Evolutionary conservation across 2,888 invertebrate species (phyloP).

Genomic region (Theodoxus fluviatilis): DNA sequence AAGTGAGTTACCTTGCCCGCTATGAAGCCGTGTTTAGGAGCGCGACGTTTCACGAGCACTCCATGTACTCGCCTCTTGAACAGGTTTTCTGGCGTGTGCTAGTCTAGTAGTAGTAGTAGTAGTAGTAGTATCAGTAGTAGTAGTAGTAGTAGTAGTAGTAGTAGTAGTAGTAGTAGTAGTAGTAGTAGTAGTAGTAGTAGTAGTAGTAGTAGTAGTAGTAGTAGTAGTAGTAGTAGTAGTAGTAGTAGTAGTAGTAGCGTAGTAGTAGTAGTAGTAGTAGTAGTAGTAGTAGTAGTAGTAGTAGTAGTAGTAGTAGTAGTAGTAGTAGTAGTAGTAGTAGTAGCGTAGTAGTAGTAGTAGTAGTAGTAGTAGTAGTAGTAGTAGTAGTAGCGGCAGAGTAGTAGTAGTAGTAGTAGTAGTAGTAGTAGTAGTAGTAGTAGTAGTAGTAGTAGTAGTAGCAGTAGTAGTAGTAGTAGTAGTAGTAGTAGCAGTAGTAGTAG

Average conservation of each 20-base stretch:
- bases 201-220: conserved; percentile 19
- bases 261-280: conserved; percentile 28
- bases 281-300: conserved; percentile 28
- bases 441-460: conserved; percentile 19
- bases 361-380: too few species aligned
- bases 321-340: conserved; percentile 20
- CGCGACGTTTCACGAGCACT: too few species aligned
- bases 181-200: conserved; percentile 2
- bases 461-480: conserved; percentile 21
- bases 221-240: conserved; percentile 29
- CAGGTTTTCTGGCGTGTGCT: too few species aligned
- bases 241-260: conserved; percentile 29
- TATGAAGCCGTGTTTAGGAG: too few species aligned
- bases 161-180: conserved; percentile 1
- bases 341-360: too few species aligned
- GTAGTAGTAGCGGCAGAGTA: conserved; percentile 12
- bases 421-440: conserved; percentile 20
- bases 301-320: neutral
- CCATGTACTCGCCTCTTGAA: too few species aligned
- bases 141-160: neutral
- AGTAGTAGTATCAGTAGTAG: neutral
- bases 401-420: conserved; percentile 19
- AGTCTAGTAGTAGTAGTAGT: neutral
- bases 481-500: neutral
- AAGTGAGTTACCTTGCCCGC: too few species aligned